These are phyloP conservation scores for Epizoanthus illoricatus DNA, from an alignment of 92 coral and sea anemone genomes.

Conservation along the genomic window DNA sequence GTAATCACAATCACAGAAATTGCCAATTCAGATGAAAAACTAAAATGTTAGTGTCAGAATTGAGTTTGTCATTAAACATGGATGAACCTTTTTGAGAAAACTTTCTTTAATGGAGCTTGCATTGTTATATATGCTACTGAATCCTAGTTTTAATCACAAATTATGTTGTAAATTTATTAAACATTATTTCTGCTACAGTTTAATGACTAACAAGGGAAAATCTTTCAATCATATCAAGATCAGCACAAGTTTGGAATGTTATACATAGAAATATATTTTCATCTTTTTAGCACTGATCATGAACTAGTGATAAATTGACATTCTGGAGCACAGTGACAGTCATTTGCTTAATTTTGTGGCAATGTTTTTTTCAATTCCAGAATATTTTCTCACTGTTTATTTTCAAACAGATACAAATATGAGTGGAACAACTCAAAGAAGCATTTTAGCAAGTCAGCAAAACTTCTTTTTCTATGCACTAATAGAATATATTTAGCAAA, in stretches of 20 bases:
- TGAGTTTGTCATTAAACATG: slow-evolving; percentile 28
- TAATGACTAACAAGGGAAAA: slow-evolving; percentile 29
- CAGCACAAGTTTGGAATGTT: background rate
- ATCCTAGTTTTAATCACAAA: background rate
- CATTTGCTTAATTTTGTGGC: background rate
- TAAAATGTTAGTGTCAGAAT: background rate
- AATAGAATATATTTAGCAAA: slow-evolving; percentile 6
- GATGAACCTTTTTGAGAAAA: slow-evolving; percentile 5
- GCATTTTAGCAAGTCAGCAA: too few species aligned
- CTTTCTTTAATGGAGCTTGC: slow-evolving; percentile 8
- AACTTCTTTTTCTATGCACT: background rate
- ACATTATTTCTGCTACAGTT: slow-evolving; percentile 7
- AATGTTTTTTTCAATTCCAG: background rate
- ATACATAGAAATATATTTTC: background rate
- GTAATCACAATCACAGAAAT: background rate
- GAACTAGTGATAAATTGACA: slow-evolving; percentile 13
- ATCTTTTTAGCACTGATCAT: background rate
- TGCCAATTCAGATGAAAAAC: slow-evolving; percentile 13
- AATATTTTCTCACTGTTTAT: slow-evolving; percentile 14
- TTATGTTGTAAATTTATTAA: slow-evolving; percentile 23
- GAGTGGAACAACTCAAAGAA: slow-evolving; percentile 3
- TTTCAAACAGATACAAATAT: background rate
- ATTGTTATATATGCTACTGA: slow-evolving; percentile 4
- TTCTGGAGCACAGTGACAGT: slow-evolving; percentile 9
- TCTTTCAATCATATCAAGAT: slow-evolving; percentile 18